A percentile compares a stretch with the other conserved stretches of the same genome.
These are phyloP conservation scores for Archips crataeganus DNA, from an alignment of 2,888 invertebrate species.

Conservation along the genomic window DNA sequence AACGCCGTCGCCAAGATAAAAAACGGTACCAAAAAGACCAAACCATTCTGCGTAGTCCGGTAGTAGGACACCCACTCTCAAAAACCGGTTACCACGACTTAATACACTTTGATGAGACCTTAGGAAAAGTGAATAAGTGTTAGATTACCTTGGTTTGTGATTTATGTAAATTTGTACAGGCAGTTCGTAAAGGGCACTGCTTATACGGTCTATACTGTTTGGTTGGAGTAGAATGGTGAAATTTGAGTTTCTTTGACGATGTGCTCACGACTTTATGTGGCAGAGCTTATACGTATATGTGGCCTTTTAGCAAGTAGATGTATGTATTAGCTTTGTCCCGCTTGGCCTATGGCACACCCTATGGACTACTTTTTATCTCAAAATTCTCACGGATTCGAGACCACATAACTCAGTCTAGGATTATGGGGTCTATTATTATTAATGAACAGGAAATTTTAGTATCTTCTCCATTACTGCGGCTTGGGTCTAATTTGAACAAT, in stretches of 20 bases:
- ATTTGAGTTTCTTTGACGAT: slow-evolving; percentile 40
- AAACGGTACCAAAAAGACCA: slow-evolving; percentile 38
- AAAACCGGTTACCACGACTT: slow-evolving; percentile 59
- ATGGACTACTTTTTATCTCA: too few relatives aligned
- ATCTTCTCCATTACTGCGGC: too few relatives aligned
- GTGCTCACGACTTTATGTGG: slow-evolving; percentile 22
- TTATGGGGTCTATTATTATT: too few relatives aligned
- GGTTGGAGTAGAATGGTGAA: slow-evolving; percentile 30
- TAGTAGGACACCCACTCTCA: slow-evolving; percentile 63
- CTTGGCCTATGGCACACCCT: too few relatives aligned
- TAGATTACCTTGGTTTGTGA: background rate
- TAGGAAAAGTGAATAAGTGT: background rate
- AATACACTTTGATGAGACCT: slow-evolving; percentile 14
- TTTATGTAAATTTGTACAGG: background rate
- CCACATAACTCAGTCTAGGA: too few relatives aligned
- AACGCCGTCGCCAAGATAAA: slow-evolving; percentile 10
- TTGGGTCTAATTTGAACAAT: too few relatives aligned
- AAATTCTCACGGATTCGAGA: too few relatives aligned
- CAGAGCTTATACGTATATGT: background rate
- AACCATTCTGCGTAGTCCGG: slow-evolving; percentile 64
- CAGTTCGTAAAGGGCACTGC: slow-evolving; percentile 38
- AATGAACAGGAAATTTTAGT: too few relatives aligned
- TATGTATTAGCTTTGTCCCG: too few relatives aligned
- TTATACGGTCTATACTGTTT: slow-evolving; percentile 31
- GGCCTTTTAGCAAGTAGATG: too few relatives aligned